phyloP scores from a whole-genome alignment of 1,140 invertebrate species.

The Chironomus striatipennis region DNA sequence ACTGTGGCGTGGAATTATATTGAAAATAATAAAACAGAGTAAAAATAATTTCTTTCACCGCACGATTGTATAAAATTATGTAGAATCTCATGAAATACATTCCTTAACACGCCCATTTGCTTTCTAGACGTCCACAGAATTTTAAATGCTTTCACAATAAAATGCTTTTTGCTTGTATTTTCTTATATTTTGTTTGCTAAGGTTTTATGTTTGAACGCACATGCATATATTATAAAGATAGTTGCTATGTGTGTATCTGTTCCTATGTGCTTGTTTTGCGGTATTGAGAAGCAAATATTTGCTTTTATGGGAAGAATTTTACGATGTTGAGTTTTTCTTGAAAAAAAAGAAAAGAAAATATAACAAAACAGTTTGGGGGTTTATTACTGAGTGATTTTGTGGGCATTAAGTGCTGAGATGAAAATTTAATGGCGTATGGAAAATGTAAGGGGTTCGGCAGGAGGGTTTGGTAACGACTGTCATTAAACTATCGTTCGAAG shows the following conservation, averaged over 20 bases:
- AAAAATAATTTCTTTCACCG: background rate
- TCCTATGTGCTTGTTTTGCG: background rate
- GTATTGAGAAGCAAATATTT: conserved; percentile 8
- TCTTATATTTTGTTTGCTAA: background rate
- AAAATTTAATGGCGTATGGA: background rate
- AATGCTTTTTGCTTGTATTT: background rate
- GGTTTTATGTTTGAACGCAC: conserved; percentile 1
- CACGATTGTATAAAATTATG: background rate
- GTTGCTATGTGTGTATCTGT: too few relatives aligned
- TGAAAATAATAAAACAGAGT: background rate
- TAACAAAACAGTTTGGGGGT: too few relatives aligned
- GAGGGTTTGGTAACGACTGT: too few relatives aligned
- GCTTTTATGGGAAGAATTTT: background rate
- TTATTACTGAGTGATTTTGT: too few relatives aligned
- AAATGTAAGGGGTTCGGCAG: too few relatives aligned
- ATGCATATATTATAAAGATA: background rate
- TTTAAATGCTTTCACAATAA: background rate
- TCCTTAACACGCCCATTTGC: background rate
- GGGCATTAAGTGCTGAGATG: background rate
- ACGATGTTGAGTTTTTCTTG: background rate
- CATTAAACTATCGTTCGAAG: too few relatives aligned
- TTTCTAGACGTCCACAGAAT: background rate
- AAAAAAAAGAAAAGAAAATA: too few relatives aligned
- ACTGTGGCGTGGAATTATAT: background rate
- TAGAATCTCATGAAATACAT: background rate